Evolutionary conservation across 2,113 vertebrate genomes (phyloP), one percentile per base, ranked within the genome.

Genomic region (Phaethon lepturus): DNA sequence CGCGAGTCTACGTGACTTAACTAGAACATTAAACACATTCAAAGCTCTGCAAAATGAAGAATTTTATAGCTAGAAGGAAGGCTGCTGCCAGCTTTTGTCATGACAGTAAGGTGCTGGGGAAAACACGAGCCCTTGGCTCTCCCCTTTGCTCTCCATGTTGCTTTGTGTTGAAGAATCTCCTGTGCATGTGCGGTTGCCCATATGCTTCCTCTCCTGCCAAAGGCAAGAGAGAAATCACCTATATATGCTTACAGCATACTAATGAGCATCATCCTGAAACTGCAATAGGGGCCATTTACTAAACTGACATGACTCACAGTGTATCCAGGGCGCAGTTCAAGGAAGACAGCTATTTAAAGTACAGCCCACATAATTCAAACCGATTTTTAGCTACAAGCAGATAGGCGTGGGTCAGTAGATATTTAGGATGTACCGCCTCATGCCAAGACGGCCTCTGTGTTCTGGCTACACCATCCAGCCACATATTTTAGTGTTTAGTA

Each of bases 1-100:
- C 76, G 55, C 0, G 0, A 83, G 24, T 24, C 49, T 77, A 9
- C 0, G 0, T 75, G 69, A 66, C 56, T 82, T 24, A 78, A 77
- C 50, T 47, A 29, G 42, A 95, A 44, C 38, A 49, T 66, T 90
- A 92, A 88, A 76, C 74, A 25, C 49, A 56, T 29, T 33, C 53
- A 64, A 6, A 84, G 66, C 35, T 63, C 90, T 82, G 55, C 40
- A 89, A 74, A 87, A 88, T 56, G 24, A 81, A 40, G 38, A 49
- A 38, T 33, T 58, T 19, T 25, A 53, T 15, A 79, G 71, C 81
- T 58, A 3, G 9, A 45, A 89, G 67, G 63, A 91, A 68, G 33
- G 66, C 66, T 95, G 58, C 87, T 90, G 74, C 49, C 89, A 91
- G 29, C 53, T 85, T 16, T 38, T 38, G 33, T 29, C n/a, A 45